phyloP scores from a whole-genome alignment of 2,113 vertebrate genomes.

The Bungarus multicinctus region DNA sequence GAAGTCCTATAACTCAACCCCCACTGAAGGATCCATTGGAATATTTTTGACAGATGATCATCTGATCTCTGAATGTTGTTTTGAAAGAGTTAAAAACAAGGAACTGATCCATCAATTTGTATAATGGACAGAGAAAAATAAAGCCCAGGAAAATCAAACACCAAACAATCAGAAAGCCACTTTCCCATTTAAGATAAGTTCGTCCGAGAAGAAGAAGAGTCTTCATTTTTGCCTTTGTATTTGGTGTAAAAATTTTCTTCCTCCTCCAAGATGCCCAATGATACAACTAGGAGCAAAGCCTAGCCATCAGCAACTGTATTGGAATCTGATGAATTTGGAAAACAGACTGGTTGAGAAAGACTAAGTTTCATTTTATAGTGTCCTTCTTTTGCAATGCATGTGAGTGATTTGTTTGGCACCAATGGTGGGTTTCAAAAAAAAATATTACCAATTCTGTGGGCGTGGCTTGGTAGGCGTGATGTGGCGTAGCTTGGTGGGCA shows the following conservation, averaged over 20 bases:
- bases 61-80: neutral
- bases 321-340: too few species aligned
- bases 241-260: too few species aligned
- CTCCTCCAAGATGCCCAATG: too few species aligned
- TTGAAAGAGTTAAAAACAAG: neutral
- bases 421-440: neutral
- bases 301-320: too few species aligned
- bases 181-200: too few species aligned
- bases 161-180: neutral
- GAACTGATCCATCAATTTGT: neutral
- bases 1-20: neutral
- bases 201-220: too few species aligned
- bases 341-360: neutral
- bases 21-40: neutral
- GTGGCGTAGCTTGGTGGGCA: too few species aligned
- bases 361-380: neutral
- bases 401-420: neutral
- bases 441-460: too few species aligned
- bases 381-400: neutral
- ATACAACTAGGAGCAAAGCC: too few species aligned
- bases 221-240: too few species aligned
- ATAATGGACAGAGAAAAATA: neutral
- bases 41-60: neutral
- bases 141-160: neutral
- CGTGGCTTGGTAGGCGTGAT: too few species aligned